Conservation (phyloP, 2,888 invertebrate species). For the Hydrotaea cyrtoneurina region DNA sequence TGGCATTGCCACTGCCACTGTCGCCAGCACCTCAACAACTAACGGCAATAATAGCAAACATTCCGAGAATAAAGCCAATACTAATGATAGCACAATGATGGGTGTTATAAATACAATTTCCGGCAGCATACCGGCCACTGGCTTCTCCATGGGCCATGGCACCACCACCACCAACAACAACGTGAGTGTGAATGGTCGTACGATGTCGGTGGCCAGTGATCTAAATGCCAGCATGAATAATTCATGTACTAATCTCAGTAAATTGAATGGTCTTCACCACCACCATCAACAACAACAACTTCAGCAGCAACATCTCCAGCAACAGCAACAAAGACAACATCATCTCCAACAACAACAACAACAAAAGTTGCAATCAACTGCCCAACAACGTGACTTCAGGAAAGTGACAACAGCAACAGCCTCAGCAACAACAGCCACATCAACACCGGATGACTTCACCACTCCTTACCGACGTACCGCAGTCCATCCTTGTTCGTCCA, state of each 20-base stretch:
- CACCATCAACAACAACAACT: conserved; percentile 58
- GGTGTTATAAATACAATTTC: conserved; percentile 78
- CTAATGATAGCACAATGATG: conserved; percentile 52
- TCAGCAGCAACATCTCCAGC: conserved; percentile 17
- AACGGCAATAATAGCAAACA: conserved; percentile 38
- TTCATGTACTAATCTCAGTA: conserved; percentile 72
- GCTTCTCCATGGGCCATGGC: conserved; percentile 61
- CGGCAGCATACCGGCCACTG: conserved; percentile 75
- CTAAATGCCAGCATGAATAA: conserved; percentile 72
- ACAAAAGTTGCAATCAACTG: conserved; percentile 31
- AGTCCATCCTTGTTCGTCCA: conserved; percentile 48
- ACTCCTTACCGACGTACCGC: conserved; percentile 50
- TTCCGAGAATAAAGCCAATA: conserved; percentile 38
- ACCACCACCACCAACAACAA: conserved; percentile 27
- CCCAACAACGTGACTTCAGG: conserved; percentile 58
- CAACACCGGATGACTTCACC: conserved; percentile 44
- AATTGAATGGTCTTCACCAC: conserved; percentile 68
- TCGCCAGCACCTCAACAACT: too few species aligned
- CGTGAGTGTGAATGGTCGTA: conserved; percentile 57
- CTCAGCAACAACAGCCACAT: conserved; percentile 2
- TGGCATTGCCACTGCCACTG: background rate
- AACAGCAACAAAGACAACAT: conserved; percentile 47
- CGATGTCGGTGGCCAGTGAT: conserved; percentile 71
- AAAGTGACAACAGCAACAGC: conserved; percentile 15
- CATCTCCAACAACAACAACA: conserved; percentile 40